phyloP scores from a whole-genome alignment of 2,888 invertebrate genomes.

The Pseudeuparius sepicola region DNA sequence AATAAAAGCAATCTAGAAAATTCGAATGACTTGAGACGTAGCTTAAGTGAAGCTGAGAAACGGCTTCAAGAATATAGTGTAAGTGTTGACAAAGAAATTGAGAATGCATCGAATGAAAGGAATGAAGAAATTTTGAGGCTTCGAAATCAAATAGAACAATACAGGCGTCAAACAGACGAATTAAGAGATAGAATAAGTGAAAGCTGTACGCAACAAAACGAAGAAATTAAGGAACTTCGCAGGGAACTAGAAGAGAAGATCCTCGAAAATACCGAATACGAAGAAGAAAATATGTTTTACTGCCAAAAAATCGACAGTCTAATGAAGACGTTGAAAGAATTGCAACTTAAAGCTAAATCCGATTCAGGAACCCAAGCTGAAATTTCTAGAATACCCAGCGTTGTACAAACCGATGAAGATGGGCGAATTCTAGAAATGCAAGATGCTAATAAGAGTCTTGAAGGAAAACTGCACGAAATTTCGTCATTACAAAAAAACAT shows the following conservation, averaged over 20 bases:
- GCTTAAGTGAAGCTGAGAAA: neutral
- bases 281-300: conserved; percentile 14
- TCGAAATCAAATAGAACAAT: neutral
- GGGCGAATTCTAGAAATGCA: too few relatives aligned
- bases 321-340: too few relatives aligned
- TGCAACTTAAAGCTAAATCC: too few relatives aligned
- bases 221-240: neutral
- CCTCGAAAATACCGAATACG: conserved; percentile 10
- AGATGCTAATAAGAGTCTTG: too few relatives aligned
- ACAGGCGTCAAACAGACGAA: neutral
- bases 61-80: conserved; percentile 1
- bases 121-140: neutral
- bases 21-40: neutral
- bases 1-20: conserved; percentile 1
- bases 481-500: too few relatives aligned
- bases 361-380: too few relatives aligned
- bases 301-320: conserved; percentile 13
- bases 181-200: conserved; percentile 3
- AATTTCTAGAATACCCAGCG: too few relatives aligned
- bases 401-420: too few relatives aligned
- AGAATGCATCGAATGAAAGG: too few relatives aligned
- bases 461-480: too few relatives aligned
- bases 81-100: too few relatives aligned
- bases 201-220: neutral
- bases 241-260: conserved; percentile 9